phyloP scores from a whole-genome alignment of 1,140 invertebrate genomes.

The Trachelipus rathkii region DNA sequence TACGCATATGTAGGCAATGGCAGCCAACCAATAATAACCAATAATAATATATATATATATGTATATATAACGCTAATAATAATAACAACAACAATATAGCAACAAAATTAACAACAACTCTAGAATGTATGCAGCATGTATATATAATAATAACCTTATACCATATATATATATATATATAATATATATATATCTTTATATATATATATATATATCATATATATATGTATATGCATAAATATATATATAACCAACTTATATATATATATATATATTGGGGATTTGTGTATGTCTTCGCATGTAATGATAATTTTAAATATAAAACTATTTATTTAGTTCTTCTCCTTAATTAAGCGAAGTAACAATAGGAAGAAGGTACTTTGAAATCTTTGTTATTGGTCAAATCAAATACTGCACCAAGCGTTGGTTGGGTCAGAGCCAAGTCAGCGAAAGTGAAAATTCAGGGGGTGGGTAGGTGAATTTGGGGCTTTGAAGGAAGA shows the following conservation, averaged over 20 bases:
- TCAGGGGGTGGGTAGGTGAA: not conserved
- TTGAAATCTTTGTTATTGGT: not conserved
- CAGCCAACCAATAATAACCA: no score
- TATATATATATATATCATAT: constrained; percentile 15
- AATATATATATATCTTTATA: constrained; percentile 5
- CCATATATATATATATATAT: constrained; percentile 8
- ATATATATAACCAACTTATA: constrained; percentile 15
- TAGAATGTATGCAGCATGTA: not conserved
- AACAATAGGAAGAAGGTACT: no score
- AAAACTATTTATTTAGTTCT: no score
- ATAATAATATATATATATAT: no score
- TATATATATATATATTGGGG: not conserved
- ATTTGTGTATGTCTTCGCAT: no score
- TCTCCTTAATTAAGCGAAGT: no score
- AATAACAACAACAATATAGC: no score
- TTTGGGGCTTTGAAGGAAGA: not conserved
- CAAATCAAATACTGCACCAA: constrained; percentile 4
- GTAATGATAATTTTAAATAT: no score
- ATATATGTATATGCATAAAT: not conserved
- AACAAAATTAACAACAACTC: no score
- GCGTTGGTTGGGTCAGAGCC: not conserved
- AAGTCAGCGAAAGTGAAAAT: not conserved
- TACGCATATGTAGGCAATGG: no score
- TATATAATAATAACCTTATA: not conserved
- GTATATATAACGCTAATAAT: no score